Evolutionary conservation across 2,113 vertebrate species (phyloP).

Genomic region (Nothoprocta pentlandii): DNA sequence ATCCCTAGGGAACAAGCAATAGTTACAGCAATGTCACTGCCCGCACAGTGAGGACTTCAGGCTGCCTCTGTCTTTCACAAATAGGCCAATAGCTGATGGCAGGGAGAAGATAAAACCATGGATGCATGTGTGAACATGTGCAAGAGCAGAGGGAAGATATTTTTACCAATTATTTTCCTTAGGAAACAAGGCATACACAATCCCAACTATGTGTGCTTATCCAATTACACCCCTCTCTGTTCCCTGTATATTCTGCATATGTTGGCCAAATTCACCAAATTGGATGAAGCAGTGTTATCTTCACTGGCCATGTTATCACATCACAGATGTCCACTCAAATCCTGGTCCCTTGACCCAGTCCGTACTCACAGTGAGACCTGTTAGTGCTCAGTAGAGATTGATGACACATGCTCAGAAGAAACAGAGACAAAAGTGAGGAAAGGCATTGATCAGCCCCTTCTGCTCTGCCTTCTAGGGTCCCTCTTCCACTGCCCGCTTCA

Average conservation of each 20-base stretch:
- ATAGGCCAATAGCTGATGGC: neutral
- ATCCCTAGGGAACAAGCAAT: neutral
- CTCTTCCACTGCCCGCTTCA: neutral
- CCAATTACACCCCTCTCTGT: neutral
- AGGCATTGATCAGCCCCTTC: neutral
- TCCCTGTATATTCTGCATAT: neutral
- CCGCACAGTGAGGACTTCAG: neutral
- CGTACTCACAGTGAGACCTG: neutral
- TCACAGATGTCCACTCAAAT: neutral
- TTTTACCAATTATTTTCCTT: neutral
- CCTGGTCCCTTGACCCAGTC: too few species aligned
- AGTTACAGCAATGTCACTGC: neutral
- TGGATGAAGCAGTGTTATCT: neutral
- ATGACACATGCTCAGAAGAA: neutral
- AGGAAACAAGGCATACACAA: neutral
- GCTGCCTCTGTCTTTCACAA: neutral
- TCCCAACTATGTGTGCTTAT: neutral
- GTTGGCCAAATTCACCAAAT: neutral
- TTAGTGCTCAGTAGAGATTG: rapidly evolving
- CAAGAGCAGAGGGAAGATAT: neutral
- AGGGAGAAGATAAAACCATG: neutral
- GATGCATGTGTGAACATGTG: neutral
- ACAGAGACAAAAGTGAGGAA: neutral
- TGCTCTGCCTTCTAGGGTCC: neutral
- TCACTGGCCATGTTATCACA: neutral